Percentiles rank a stretch among this genome's conserved stretches.
phyloP scores from a whole-genome alignment of 2,797 vertebrate species.

The Myotis daubentonii region DNA sequence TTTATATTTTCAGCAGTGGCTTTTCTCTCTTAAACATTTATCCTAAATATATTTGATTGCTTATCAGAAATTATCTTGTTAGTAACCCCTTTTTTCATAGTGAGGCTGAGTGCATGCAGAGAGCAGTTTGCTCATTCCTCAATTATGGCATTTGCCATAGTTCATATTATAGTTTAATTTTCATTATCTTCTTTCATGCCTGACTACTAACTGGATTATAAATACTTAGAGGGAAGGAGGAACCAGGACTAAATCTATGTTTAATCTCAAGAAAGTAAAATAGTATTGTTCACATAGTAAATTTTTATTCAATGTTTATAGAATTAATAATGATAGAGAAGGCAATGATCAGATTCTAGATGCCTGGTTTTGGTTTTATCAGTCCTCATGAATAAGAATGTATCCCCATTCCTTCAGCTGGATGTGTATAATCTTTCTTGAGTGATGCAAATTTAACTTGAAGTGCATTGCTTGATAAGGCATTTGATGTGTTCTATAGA shows the following conservation, averaged over 20 bases:
- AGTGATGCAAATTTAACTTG: background rate
- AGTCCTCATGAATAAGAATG: background rate
- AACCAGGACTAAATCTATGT: background rate
- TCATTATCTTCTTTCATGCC: background rate
- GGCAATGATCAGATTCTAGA: background rate
- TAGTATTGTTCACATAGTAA: background rate
- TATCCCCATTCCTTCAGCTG: background rate
- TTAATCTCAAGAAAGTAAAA: constrained; percentile 10
- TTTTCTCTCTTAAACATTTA: constrained; percentile 1
- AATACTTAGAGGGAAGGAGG: background rate
- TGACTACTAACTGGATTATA: background rate
- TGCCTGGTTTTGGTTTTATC: background rate
- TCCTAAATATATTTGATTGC: background rate
- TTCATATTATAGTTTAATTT: background rate
- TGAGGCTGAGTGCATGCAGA: background rate
- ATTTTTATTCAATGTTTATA: background rate
- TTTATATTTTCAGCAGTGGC: background rate
- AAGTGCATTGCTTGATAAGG: background rate
- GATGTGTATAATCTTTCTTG: background rate
- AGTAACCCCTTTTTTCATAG: background rate
- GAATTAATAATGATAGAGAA: constrained; percentile 1
- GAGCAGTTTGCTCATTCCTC: constrained; percentile 8
- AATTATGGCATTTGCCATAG: background rate
- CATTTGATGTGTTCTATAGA: background rate
- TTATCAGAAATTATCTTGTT: background rate